Evolutionary conservation across 2,888 invertebrate genomes (phyloP), one percentile per base, ranked within the genome.

Genomic region (Lucinisca nassula): DNA sequence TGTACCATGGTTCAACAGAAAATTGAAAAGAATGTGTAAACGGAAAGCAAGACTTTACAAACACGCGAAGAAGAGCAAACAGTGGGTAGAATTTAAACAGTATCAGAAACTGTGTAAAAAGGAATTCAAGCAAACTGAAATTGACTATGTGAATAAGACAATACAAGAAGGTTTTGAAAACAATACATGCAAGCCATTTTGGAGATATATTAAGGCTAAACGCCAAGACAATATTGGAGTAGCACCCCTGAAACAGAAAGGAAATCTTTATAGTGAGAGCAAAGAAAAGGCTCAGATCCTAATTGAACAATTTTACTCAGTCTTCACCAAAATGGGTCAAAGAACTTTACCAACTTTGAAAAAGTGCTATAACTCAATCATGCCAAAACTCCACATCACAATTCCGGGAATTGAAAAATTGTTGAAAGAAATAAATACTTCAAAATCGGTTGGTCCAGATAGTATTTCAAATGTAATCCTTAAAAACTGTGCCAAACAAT

Each of bases 231-330:
- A 70, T 24, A 70, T 70, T 35, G 0, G 35, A 3, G 45, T 40
- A 27, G 21, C 73, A 73, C 73, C 73, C 8, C 73, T 73, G 12
- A 40, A 40, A 14, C 40, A 73, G n/a, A 73, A 73, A 24, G 40
- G 40, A 24, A 73, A 73, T 24, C 24, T 40, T 6, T n/a, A 38
- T 24, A 4, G n/a, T 21, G 40, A 73, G 17, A 38, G 24, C 17
- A 73, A 73, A 73, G 3, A 14, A 21, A 73, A 73, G n/a, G 40
- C 73, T 24, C 38, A 73, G n/a, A n/a, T n/a, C n/a, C n/a, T n/a
- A n/a, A n/a, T n/a, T n/a, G n/a, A n/a, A n/a, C n/a, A n/a, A n/a
- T n/a, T n/a, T n/a, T n/a, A n/a, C n/a, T n/a, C n/a, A n/a, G n/a
- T n/a, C n/a, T n/a, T n/a, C n/a, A n/a, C n/a, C n/a, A n/a, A n/a